Base-by-base conservation (phyloP, 2,888 invertebrate species). In the Philhelius pedissequus region DNA sequence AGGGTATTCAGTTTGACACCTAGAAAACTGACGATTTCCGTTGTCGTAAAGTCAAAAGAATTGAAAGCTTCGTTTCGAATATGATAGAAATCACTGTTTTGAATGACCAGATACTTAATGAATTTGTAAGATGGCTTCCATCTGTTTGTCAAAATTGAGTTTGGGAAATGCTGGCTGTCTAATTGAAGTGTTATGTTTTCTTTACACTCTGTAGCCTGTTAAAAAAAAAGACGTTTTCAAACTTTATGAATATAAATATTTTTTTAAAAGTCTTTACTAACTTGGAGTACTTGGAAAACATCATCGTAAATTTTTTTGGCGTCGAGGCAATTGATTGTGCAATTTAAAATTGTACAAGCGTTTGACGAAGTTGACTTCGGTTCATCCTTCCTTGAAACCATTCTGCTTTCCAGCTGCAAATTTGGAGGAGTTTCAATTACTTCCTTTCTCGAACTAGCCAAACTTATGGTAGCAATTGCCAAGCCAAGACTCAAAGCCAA, bases 41-140 rank as follows among this genome's bases (percentile, higher is more conserved):
- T 89, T 13, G 84, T 68, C 0, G 86, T 83, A 68, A 89, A 91
- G n/a, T 88, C 88, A 0, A 87, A 78, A 0, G 87, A 78, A 20
- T 89, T 89, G 56, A 91, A 91, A 4, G 89, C 89, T 18, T 88
- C 89, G 48, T 86, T 88, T 15, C 66, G 68, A 2, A 91, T 88
- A 13, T 56, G 50, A 0, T 3, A 56, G 5, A 90, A 50, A 45
- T 87, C 69, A 20, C 88, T 87, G 0, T 80, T 79, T 3, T 45
- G 38, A 4, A 91, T 78, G 2, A 86, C 15, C 8, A 91, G 52
- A 62, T 88, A 87, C 0, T 83, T 83, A 4, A 90, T 86, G 0
- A 69, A 52, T 0, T 56, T 54, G 13, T 87, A 79, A 0, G 66
- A 15, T 4, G 77, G 48, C 8, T 87, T 68, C 89, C 88, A 89